Percentiles rank a stretch among this genome's conserved stretches.
phyloP scores from a whole-genome alignment of 2,888 invertebrate genomes.

The Thereva nobilitata region DNA sequence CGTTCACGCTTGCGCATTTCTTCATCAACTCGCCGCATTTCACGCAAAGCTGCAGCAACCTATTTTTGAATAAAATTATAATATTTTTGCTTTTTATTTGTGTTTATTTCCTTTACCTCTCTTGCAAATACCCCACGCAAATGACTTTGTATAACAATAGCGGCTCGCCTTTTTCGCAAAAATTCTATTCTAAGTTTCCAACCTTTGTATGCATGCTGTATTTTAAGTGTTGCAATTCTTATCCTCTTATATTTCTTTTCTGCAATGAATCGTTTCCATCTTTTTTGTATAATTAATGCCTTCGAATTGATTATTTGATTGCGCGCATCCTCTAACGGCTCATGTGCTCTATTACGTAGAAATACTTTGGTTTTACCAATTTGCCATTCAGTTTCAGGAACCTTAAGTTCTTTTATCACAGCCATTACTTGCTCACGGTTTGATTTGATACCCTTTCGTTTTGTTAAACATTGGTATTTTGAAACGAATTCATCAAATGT shows the following conservation, averaged over 20 bases:
- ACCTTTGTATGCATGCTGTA: slow-evolving; percentile 84
- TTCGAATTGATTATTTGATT: slow-evolving; percentile 70
- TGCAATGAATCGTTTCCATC: slow-evolving; percentile 70
- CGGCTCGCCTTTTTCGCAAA: slow-evolving; percentile 78
- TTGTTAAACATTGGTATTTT: slow-evolving; percentile 74
- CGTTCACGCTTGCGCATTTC: slow-evolving; percentile 80
- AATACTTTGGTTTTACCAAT: slow-evolving; percentile 86
- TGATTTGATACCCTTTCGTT: slow-evolving; percentile 48
- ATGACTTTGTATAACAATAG: slow-evolving; percentile 83
- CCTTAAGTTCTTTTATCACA: slow-evolving; percentile 67
- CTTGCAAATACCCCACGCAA: slow-evolving; percentile 87
- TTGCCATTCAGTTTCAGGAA: slow-evolving; percentile 82
- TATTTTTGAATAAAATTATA: slow-evolving; percentile 42
- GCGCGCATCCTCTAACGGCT: slow-evolving; percentile 80
- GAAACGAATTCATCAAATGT: slow-evolving; percentile 74
- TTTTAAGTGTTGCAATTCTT: slow-evolving; percentile 69
- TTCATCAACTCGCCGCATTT: slow-evolving; percentile 84
- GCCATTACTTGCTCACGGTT: slow-evolving; percentile 49
- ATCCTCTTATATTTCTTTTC: slow-evolving; percentile 70
- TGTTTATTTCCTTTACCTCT: slow-evolving; percentile 63
- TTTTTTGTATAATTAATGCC: slow-evolving; percentile 76
- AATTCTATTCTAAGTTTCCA: slow-evolving; percentile 84
- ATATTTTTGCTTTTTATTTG: not conserved
- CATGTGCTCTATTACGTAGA: slow-evolving; percentile 76
- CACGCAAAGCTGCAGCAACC: slow-evolving; percentile 79